Evolutionary conservation across 2,888 invertebrate species (phyloP), one percentile per base, ranked within the genome.

Genomic region (Spodoptera picta): DNA sequence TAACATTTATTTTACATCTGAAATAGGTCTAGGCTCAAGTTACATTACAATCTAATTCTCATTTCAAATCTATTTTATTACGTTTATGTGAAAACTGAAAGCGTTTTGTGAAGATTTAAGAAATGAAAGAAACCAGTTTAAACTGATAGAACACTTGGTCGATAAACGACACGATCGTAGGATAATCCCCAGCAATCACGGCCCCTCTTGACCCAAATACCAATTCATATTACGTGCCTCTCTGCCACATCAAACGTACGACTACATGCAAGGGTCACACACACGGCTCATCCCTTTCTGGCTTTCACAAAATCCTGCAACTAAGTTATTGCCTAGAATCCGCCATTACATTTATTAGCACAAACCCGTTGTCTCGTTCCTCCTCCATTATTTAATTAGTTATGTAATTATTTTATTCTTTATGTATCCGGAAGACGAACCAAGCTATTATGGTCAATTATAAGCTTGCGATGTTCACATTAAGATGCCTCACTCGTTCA

Each of bases 131-230:
- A 58, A n/a, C 50, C 27, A 14, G 19, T 54, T 59, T 55, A 43
- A 43, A 46, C 49, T 51, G 60, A 63, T 54, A 48, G 53, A 63
- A 24, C 57, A 59, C 54, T 61, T 49, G 51, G 51, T 52, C 60
- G 58, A 63, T 62, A 75, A 56, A 60, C 65, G 64, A 50, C 66
- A 57, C 66, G 69, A 65, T 61, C 57, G 51, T 46, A 59, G 67
- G 78, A 74, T 77, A 77, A 74, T 74, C 78, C 70, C 14, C 24
- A 59, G 61, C 75, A 72, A 74, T 77, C 72, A 65, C 65, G 57
- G 63, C 62, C 60, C 56, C 69, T 69, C 77, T 74, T 74, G 78
- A 77, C 77, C 78, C 69, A 75, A 70, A 78, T 75, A 68, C 69
- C 75, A 65, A 74, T 74, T 77, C 71, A 77, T 77, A 69, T 67